Conservation (phyloP, 2,888 invertebrate species). For the Cataglyphis albicans region DNA sequence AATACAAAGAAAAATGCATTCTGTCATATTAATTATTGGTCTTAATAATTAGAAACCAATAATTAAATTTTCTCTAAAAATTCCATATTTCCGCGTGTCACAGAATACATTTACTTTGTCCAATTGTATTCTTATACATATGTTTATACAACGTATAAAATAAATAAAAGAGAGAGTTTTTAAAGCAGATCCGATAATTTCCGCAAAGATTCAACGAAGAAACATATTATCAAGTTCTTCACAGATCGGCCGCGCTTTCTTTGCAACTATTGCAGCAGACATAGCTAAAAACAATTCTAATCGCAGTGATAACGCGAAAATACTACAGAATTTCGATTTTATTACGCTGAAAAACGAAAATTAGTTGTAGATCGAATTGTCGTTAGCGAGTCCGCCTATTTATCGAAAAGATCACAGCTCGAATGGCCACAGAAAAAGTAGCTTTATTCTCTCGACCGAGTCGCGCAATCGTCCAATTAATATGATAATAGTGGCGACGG, state of each 20-base stretch:
- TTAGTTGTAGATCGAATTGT: constrained; percentile 3
- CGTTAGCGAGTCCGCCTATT: constrained; percentile 43
- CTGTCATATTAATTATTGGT: not conserved
- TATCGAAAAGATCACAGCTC: constrained; percentile 40
- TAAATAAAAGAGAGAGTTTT: not conserved
- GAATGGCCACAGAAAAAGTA: constrained; percentile 45
- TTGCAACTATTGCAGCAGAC: not conserved
- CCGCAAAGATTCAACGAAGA: not conserved
- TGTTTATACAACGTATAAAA: not conserved
- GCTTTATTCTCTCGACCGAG: constrained; percentile 33
- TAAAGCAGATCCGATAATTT: not conserved
- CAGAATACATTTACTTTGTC: constrained; percentile 22
- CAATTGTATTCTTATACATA: not conserved
- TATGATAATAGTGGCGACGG: constrained; percentile 38
- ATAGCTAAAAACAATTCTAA: constrained; percentile 23
- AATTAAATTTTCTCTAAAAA: constrained; percentile 6
- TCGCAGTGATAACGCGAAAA: not conserved
- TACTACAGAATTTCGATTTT: constrained; percentile 9
- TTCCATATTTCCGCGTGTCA: not conserved
- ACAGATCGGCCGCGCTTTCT: constrained; percentile 10
- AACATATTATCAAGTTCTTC: constrained; percentile 21
- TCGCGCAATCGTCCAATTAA: constrained; percentile 28
- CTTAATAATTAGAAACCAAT: not conserved
- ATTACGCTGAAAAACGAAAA: not conserved
- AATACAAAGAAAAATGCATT: constrained; percentile 16